Conservation (phyloP, 2,113 vertebrate genomes). For the Cranoglanis bouderius region DNA sequence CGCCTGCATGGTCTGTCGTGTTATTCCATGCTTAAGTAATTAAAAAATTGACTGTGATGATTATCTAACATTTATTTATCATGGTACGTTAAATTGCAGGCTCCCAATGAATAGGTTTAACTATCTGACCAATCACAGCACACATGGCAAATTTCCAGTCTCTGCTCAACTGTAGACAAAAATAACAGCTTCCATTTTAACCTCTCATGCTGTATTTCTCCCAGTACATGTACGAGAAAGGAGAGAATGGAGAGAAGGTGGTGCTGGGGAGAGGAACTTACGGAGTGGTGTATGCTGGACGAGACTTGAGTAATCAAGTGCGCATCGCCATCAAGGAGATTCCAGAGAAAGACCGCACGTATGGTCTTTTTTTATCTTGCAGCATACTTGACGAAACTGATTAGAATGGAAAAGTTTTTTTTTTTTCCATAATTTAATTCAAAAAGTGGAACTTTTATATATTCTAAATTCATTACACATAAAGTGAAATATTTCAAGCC, state of each 20-base stretch:
- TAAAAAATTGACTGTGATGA: neutral
- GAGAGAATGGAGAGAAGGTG: conserved; percentile 76
- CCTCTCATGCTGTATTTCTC: neutral
- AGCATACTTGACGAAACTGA: neutral
- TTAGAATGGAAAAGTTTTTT: too few relatives aligned
- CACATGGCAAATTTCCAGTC: neutral
- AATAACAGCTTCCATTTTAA: neutral
- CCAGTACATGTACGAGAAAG: conserved; percentile 86
- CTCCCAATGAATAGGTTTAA: neutral
- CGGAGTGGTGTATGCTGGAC: conserved; percentile 87
- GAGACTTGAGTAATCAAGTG: conserved; percentile 84
- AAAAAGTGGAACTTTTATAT: too few relatives aligned
- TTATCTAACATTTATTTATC: neutral
- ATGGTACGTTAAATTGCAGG: neutral
- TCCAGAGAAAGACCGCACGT: conserved; percentile 88
- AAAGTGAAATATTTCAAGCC: too few relatives aligned
- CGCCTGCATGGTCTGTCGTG: neutral
- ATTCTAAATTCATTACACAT: too few relatives aligned
- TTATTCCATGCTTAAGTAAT: neutral
- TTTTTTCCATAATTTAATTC: too few relatives aligned
- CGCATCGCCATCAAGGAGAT: conserved; percentile 96
- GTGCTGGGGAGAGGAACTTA: conserved; percentile 89
- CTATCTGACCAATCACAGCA: neutral
- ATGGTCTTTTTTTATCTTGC: conserved; percentile 19
- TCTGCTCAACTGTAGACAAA: neutral